Conservation (phyloP, 2,888 invertebrate genomes). For the Tenthredo amoena region DNA sequence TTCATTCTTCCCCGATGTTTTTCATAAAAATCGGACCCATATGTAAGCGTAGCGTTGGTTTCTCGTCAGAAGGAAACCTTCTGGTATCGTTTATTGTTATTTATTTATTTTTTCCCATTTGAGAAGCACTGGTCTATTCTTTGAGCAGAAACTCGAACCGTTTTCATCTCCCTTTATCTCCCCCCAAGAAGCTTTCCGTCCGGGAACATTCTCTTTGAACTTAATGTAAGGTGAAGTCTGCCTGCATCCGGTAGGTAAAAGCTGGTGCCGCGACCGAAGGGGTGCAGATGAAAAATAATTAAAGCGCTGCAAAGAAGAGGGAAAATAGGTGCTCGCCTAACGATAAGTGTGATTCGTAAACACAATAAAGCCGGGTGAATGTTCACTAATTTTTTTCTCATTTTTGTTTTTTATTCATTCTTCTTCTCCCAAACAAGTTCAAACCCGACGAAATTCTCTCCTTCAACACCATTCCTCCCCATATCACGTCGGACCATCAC, state of each 20-base stretch:
- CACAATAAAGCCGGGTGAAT: background rate
- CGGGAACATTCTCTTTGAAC: conserved; percentile 5
- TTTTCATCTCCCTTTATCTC: background rate
- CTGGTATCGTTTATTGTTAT: background rate
- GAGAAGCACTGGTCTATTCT: background rate
- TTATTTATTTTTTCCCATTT: background rate
- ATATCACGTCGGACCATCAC: background rate
- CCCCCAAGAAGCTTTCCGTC: background rate
- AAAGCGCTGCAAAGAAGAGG: background rate
- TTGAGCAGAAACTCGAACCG: background rate
- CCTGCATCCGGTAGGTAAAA: conserved; percentile 4
- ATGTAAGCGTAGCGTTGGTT: background rate
- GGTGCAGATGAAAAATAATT: conserved; percentile 1
- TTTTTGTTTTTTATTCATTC: background rate
- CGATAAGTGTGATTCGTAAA: background rate
- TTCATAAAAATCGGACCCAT: background rate
- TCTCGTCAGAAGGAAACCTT: background rate
- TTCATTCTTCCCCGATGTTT: background rate
- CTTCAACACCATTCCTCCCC: background rate
- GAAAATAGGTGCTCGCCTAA: background rate
- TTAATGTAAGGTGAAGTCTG: background rate
- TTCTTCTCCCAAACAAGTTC: background rate
- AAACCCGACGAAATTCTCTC: background rate
- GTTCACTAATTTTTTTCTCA: background rate
- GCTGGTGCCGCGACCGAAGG: background rate